Percentiles rank a stretch among this genome's conserved stretches.
phyloP scores from a whole-genome alignment of 2,113 vertebrate species.

The Lathamus discolor region DNA sequence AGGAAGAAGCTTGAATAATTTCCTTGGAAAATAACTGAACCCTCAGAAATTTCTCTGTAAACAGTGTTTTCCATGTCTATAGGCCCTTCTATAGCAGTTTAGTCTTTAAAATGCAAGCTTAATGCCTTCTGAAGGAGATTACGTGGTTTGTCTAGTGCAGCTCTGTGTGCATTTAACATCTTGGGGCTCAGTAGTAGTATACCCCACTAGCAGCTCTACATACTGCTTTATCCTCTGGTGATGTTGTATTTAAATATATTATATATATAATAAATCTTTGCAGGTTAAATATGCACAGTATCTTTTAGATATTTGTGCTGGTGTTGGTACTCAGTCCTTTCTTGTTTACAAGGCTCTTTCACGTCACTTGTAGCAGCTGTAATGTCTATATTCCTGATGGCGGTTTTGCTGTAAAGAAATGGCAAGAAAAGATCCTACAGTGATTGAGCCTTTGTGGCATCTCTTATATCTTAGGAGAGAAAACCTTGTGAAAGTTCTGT shows the following conservation, averaged over 20 bases:
- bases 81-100: not conserved
- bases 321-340: not conserved
- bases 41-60: not conserved
- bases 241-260: not conserved
- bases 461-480: not conserved
- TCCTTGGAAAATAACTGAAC: not conserved
- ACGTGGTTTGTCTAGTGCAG: not conserved
- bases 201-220: too few species aligned
- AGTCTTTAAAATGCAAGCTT: not conserved
- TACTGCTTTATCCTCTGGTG: not conserved
- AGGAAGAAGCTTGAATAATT: not conserved
- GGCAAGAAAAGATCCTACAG: not conserved
- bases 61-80: not conserved
- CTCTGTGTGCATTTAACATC: not conserved
- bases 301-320: too few species aligned
- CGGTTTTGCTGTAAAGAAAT: not conserved
- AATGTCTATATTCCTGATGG: not conserved
- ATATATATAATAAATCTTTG: not conserved
- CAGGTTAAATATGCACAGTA: not conserved
- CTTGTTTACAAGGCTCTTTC: not conserved
- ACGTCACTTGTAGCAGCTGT: not conserved
- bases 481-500: not conserved
- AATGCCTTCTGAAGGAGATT: not conserved
- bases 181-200: not conserved
- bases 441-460: not conserved